phyloP scores from a whole-genome alignment of 2,797 vertebrate genomes.

The Leptatherina wallacei region DNA sequence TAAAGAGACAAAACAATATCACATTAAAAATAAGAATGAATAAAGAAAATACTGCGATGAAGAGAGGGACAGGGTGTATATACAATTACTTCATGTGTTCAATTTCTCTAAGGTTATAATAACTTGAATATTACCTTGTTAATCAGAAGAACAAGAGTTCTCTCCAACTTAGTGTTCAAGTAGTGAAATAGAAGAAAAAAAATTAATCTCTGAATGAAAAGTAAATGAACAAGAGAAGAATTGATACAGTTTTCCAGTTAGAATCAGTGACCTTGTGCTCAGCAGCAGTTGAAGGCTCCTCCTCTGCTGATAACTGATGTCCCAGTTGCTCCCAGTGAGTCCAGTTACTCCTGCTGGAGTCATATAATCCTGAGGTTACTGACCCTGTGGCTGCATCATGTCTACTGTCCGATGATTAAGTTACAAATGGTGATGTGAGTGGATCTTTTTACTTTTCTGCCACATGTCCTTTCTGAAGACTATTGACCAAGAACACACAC shows the following conservation, averaged over 20 bases:
- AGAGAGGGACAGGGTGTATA: too few species aligned
- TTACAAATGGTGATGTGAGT: conserved; percentile 14
- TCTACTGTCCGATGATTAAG: conserved; percentile 12
- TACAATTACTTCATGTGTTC: too few species aligned
- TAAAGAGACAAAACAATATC: too few species aligned
- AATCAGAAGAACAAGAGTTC: too few species aligned
- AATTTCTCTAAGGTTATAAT: too few species aligned
- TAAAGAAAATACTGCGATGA: too few species aligned
- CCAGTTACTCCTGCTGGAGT: conserved; percentile 31
- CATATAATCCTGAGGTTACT: conserved; percentile 39
- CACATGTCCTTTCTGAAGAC: conserved; percentile 1
- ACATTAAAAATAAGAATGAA: too few species aligned
- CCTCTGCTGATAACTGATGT: conserved; percentile 31
- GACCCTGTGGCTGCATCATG: conserved; percentile 29
- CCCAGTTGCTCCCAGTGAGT: conserved; percentile 20
- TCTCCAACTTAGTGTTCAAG: too few species aligned
- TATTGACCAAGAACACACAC: background rate
- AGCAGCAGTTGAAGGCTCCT: conserved; percentile 9
- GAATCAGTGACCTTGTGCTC: conserved; percentile 16
- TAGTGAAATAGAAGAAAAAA: too few species aligned
- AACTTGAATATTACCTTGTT: too few species aligned
- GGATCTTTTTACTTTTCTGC: conserved; percentile 5
- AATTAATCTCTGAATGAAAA: background rate
- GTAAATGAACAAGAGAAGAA: background rate
- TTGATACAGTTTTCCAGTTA: conserved; percentile 2